phyloP scores from a whole-genome alignment of 2,888 invertebrate genomes.

The Drosophila neoperkinsi region DNA sequence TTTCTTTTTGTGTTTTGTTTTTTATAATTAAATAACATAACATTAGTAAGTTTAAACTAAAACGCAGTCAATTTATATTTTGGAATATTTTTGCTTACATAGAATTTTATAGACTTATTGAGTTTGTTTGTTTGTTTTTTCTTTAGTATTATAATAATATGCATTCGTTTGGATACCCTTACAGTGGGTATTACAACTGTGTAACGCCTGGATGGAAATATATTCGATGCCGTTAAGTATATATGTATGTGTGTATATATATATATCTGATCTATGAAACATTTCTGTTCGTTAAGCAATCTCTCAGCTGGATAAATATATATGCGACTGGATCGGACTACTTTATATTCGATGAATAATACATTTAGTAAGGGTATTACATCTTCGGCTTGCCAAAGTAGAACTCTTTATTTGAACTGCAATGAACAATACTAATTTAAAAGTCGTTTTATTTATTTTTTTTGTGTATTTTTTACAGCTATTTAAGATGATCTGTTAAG shows the following conservation, averaged over 20 bases:
- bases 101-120: conserved; percentile 41
- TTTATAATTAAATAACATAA: conserved; percentile 79
- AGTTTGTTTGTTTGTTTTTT: conserved; percentile 23
- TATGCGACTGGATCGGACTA: conserved; percentile 1
- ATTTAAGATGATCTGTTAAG: conserved; percentile 46
- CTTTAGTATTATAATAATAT: conserved; percentile 30
- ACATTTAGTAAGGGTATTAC: conserved; percentile 18
- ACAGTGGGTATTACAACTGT: neutral
- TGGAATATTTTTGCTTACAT: conserved; percentile 72
- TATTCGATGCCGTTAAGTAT: neutral
- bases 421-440: conserved; percentile 48
- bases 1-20: conserved; percentile 28
- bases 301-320: neutral
- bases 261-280: neutral
- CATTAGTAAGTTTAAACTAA: conserved; percentile 73
- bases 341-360: neutral
- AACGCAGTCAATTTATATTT: conserved; percentile 79
- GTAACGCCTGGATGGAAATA: conserved; percentile 5
- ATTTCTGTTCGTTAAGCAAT: neutral
- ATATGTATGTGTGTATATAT: neutral
- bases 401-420: conserved; percentile 20
- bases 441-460: conserved; percentile 2
- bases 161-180: conserved; percentile 17
- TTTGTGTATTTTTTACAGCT: conserved; percentile 47
- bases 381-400: conserved; percentile 21